These are phyloP conservation scores for Pseudochirops corinnae DNA, from an alignment of 2,797 vertebrate genomes.

Conservation along the genomic window DNA sequence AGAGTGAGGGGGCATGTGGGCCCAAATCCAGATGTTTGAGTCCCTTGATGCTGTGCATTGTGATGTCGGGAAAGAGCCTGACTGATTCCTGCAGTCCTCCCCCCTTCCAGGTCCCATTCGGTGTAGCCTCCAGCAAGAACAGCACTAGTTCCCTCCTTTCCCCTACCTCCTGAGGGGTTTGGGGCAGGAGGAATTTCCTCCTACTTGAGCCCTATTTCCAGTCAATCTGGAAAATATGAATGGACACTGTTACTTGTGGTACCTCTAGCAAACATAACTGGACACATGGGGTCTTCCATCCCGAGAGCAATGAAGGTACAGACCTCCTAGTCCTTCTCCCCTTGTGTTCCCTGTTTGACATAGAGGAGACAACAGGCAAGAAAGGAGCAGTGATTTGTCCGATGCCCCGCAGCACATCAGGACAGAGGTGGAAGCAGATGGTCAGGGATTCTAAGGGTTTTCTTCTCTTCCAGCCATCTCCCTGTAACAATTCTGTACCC, in stretches of 20 bases:
- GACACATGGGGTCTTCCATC: neutral
- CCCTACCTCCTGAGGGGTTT: neutral
- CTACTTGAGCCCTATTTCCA: neutral
- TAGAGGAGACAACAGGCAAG: neutral
- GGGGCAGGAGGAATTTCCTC: neutral
- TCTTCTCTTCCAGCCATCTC: neutral
- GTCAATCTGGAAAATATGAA: neutral
- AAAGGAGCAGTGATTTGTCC: neutral
- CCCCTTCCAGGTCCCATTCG: neutral
- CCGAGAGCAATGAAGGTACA: neutral
- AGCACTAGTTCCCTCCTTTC: fast-evolving
- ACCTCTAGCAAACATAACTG: neutral
- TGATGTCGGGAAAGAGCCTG: neutral
- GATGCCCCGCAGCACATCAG: neutral
- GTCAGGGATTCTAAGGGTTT: neutral
- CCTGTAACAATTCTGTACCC: neutral
- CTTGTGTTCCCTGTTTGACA: neutral
- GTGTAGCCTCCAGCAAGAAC: neutral
- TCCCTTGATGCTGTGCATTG: neutral
- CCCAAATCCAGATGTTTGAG: neutral
- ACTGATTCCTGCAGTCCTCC: neutral
- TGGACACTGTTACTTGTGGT: neutral
- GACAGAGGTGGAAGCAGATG: neutral
- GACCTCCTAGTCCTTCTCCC: neutral
- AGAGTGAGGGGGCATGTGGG: neutral